Evolutionary conservation across 2,888 invertebrate genomes (phyloP).

Genomic region (Lasioglossum marginatum): DNA sequence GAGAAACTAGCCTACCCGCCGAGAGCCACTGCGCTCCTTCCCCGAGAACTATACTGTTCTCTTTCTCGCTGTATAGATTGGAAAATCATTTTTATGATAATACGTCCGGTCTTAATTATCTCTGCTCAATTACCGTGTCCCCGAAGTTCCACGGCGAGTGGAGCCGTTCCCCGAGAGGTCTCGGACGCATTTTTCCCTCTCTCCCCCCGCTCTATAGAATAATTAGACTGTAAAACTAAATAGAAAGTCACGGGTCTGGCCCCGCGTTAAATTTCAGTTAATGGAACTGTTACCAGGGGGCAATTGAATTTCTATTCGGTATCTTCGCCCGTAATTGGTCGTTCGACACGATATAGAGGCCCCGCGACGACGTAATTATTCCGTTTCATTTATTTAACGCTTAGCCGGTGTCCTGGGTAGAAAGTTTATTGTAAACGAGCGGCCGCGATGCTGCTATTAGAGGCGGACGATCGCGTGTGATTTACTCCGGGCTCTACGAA

Average conservation of each 20-base stretch:
- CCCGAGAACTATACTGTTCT: neutral
- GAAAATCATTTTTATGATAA: neutral
- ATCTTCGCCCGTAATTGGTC: neutral
- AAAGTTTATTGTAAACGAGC: neutral
- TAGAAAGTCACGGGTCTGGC: neutral
- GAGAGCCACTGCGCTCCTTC: neutral
- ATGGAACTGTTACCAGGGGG: neutral
- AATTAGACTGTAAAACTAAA: conserved; percentile 5
- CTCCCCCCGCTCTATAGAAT: neutral
- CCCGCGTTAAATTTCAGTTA: conserved; percentile 1
- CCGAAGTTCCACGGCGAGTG: neutral
- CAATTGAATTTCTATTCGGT: neutral
- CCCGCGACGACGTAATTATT: neutral
- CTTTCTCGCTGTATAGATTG: neutral
- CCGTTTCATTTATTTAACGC: neutral
- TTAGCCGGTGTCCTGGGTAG: neutral
- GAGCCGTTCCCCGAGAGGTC: neutral
- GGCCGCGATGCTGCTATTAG: neutral
- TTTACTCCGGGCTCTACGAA: neutral
- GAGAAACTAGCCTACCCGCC: neutral
- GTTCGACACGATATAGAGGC: neutral
- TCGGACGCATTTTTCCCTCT: neutral
- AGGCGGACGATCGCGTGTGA: neutral
- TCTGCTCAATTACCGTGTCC: neutral
- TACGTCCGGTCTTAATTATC: neutral